These are phyloP conservation scores for Sphyrna mokarran DNA, from an alignment of 2,113 vertebrate species.

Conservation along the genomic window DNA sequence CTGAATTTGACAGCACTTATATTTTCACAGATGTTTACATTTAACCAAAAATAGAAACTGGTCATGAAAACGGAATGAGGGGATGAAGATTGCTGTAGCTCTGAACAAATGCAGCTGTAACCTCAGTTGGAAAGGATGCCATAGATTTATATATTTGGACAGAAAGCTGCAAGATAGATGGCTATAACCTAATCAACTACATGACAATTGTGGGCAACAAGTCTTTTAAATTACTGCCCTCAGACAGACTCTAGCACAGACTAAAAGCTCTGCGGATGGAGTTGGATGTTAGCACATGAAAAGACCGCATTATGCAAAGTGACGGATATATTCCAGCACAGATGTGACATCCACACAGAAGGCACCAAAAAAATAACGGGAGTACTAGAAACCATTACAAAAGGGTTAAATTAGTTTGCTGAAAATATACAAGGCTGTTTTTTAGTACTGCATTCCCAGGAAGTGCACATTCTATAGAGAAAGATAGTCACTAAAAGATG, in stretches of 20 bases:
- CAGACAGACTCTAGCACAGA: neutral
- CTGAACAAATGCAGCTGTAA: constrained; percentile 36
- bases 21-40: constrained; percentile 36
- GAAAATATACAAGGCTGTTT: neutral
- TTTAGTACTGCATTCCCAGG: neutral
- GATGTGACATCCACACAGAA: neutral
- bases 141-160: constrained; percentile 16
- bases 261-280: neutral
- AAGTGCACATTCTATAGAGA: neutral
- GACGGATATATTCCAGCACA: neutral
- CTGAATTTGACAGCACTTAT: constrained; percentile 7
- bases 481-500: neutral
- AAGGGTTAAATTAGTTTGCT: neutral
- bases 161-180: constrained; percentile 16
- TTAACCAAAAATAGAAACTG: constrained; percentile 33
- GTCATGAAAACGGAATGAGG: constrained; percentile 20
- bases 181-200: constrained; percentile 18
- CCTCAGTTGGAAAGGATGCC: constrained; percentile 14
- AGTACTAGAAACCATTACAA: neutral
- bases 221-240: neutral
- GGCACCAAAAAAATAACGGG: neutral
- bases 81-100: constrained; percentile 23
- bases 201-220: neutral
- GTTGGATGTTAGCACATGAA: neutral
- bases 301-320: too few species aligned